Evolutionary conservation across 2,113 vertebrate genomes (phyloP).

Genomic region (Candoia aspera): DNA sequence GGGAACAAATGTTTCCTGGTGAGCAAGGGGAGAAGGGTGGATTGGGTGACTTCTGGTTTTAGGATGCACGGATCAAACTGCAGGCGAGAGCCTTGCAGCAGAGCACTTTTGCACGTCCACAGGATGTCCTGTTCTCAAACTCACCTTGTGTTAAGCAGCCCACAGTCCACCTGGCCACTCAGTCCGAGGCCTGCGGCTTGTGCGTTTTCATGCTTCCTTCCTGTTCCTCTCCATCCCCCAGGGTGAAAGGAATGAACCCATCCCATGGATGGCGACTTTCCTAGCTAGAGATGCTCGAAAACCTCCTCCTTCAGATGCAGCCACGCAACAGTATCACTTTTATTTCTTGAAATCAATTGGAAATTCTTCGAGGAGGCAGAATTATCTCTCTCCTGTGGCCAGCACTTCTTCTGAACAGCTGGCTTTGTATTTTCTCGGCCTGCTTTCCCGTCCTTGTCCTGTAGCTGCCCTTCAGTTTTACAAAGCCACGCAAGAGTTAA

Average conservation of each 20-base stretch:
- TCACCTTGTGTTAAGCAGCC: background rate
- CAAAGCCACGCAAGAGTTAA: background rate
- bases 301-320: background rate
- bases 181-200: background rate
- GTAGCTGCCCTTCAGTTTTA: background rate
- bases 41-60: background rate
- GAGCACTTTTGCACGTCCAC: background rate
- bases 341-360: background rate
- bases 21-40: background rate
- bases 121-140: background rate
- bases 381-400: background rate
- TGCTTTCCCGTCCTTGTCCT: background rate
- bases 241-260: background rate
- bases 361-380: conserved; percentile 18
- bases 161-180: background rate
- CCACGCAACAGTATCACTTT: background rate
- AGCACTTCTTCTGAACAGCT: background rate
- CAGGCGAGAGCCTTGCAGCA: background rate
- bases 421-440: background rate
- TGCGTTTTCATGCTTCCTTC: no score
- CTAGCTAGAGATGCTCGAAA: background rate
- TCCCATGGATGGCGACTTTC: background rate
- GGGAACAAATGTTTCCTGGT: background rate
- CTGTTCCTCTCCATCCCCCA: background rate
- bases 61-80: background rate